A percentile compares a stretch with the other conserved stretches of the same genome.
Conservation (phyloP, 2,797 vertebrate species). For the Crocodylus rhombifer region DNA sequence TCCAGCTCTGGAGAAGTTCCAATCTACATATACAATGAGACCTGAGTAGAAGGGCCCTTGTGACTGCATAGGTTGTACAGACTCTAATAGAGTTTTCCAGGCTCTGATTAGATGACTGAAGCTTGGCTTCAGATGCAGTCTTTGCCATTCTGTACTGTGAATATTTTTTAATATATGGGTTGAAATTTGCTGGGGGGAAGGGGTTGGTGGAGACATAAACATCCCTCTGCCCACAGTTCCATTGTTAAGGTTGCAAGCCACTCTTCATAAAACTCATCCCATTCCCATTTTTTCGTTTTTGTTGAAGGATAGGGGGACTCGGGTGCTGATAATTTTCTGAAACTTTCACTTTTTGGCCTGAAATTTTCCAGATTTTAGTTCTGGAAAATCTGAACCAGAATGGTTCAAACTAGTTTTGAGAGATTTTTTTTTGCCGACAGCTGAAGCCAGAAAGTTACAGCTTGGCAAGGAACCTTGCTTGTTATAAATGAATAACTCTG, state of each 20-base stretch:
- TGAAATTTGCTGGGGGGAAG: neutral
- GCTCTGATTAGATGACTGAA: conserved; percentile 1
- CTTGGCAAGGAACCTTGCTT: neutral
- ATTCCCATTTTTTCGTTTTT: neutral
- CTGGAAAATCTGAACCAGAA: neutral
- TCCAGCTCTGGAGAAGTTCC: neutral
- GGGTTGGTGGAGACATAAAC: neutral
- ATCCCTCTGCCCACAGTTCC: neutral
- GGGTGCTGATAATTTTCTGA: neutral
- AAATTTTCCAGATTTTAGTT: neutral
- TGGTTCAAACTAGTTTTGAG: neutral
- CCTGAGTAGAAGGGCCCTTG: neutral
- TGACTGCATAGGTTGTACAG: neutral
- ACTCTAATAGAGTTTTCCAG: neutral
- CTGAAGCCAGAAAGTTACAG: neutral
- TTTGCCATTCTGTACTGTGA: neutral
- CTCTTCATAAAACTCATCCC: neutral
- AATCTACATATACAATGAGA: neutral
- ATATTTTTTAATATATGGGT: neutral
- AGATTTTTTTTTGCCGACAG: neutral
- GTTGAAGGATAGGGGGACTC: too few relatives aligned
- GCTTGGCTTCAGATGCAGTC: neutral
- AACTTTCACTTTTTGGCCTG: neutral
- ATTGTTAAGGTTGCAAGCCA: rapidly evolving
- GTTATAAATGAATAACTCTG: neutral